phyloP scores from a whole-genome alignment of 1,140 invertebrate species.

The Anadara kagoshimensis region DNA sequence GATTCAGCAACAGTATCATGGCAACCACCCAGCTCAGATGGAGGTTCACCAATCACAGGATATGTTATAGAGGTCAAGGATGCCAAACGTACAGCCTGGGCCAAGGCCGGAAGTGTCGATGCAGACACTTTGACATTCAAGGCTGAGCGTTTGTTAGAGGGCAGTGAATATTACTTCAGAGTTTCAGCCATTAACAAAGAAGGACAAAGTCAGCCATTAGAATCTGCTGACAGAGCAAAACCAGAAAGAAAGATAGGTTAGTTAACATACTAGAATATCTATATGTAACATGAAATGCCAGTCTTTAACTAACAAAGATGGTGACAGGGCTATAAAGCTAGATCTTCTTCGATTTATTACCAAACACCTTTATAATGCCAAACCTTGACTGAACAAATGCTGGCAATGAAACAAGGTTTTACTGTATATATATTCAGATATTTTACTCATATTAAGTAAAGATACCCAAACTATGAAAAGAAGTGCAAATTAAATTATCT shows the following conservation, averaged over 20 bases:
- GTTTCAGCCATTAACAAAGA: conserved; percentile 95
- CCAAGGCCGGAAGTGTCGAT: conserved; percentile 78
- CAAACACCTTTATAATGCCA: no score
- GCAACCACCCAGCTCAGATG: conserved; percentile 90
- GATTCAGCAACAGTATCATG: conserved; percentile 97
- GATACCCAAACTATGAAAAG: no score
- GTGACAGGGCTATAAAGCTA: no score
- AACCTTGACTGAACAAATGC: no score
- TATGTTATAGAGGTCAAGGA: conserved; percentile 71
- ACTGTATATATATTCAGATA: no score
- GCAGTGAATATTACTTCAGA: conserved; percentile 94
- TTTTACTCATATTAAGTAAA: no score
- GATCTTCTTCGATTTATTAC: no score
- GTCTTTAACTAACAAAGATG: neutral
- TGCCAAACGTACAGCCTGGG: conserved; percentile 78
- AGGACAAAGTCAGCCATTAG: conserved; percentile 93
- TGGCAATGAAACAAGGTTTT: no score
- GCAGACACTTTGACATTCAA: conserved; percentile 67
- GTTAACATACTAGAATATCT: neutral
- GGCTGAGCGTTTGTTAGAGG: conserved; percentile 86
- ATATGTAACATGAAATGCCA: neutral
- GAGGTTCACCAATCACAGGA: conserved; percentile 80
- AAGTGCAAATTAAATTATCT: no score
- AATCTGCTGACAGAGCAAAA: conserved; percentile 92
- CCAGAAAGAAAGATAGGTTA: conserved; percentile 80